These are phyloP conservation scores for Gymnobelideus leadbeateri DNA, from an alignment of 2,113 vertebrate species.

Conservation along the genomic window DNA sequence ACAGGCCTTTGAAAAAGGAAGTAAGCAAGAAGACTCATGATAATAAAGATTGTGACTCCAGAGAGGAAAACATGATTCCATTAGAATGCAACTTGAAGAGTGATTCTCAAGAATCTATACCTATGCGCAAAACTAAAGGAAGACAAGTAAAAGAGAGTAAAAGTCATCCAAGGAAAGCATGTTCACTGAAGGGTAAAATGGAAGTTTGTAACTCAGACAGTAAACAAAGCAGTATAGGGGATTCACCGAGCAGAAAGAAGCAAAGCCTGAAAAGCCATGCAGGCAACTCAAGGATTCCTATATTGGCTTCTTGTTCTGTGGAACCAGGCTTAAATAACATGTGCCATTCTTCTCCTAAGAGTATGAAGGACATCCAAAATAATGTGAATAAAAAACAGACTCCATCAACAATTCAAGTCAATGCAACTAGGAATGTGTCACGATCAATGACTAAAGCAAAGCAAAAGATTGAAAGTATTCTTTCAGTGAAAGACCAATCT, in stretches of 20 bases:
- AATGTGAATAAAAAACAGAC: neutral
- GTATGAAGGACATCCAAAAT: neutral
- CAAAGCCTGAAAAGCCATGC: neutral
- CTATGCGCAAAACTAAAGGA: slow-evolving; percentile 32
- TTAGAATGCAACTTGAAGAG: neutral
- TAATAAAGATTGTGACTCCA: neutral
- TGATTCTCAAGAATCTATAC: slow-evolving; percentile 36
- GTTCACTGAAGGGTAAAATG: slow-evolving; percentile 54
- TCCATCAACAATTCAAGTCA: neutral
- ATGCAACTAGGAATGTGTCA: neutral
- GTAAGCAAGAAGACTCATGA: slow-evolving; percentile 4
- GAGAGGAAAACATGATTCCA: slow-evolving; percentile 46
- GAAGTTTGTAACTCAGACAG: slow-evolving; percentile 12
- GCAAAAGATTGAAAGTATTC: neutral
- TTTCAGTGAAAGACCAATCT: neutral
- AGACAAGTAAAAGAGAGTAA: slow-evolving; percentile 50
- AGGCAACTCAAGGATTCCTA: neutral
- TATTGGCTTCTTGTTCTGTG: neutral
- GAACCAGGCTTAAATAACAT: slow-evolving; percentile 28
- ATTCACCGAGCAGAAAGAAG: neutral
- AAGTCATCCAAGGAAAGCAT: slow-evolving; percentile 7
- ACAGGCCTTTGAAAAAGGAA: slow-evolving; percentile 5
- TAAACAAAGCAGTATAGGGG: slow-evolving; percentile 30
- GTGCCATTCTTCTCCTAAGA: neutral
- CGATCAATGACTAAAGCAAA: slow-evolving; percentile 8